Conservation (phyloP, 2,797 vertebrate species). For the Hypotaenidia okinawae region DNA sequence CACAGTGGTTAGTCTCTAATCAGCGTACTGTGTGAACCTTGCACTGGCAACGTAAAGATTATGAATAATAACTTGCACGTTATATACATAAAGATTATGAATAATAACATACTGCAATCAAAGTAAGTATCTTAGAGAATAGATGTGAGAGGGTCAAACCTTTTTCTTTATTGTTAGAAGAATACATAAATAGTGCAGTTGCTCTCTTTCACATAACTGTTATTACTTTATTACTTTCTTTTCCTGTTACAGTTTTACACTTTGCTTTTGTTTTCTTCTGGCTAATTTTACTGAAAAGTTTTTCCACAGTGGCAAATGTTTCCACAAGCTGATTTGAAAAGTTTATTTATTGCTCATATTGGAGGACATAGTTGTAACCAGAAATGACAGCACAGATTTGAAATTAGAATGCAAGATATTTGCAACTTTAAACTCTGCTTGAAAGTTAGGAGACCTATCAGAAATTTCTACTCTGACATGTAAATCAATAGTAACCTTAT, state of each 20-base stretch:
- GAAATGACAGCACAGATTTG: not conserved
- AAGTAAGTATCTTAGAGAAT: constrained; percentile 29
- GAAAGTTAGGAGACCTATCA: not conserved
- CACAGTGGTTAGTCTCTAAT: not conserved
- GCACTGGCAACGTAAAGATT: not conserved
- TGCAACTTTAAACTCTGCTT: not conserved
- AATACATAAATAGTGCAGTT: constrained; percentile 1
- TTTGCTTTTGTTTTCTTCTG: not conserved
- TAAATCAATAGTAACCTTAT: not conserved
- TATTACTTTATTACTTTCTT: not conserved
- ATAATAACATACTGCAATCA: not conserved
- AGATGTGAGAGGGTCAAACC: constrained; percentile 9
- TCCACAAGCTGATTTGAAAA: not conserved
- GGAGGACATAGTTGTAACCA: not conserved
- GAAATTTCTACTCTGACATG: not conserved
- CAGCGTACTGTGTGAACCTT: not conserved
- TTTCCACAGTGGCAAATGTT: not conserved
- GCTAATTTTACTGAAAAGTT: not conserved
- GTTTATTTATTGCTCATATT: not conserved
- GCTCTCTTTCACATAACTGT: not conserved
- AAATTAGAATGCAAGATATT: not conserved
- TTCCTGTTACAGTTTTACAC: not conserved
- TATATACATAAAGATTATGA: not conserved
- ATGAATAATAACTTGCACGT: not conserved
- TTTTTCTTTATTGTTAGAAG: constrained; percentile 37